phyloP scores from a whole-genome alignment of 2,113 vertebrate genomes.

The Dissostichus mawsoni region DNA sequence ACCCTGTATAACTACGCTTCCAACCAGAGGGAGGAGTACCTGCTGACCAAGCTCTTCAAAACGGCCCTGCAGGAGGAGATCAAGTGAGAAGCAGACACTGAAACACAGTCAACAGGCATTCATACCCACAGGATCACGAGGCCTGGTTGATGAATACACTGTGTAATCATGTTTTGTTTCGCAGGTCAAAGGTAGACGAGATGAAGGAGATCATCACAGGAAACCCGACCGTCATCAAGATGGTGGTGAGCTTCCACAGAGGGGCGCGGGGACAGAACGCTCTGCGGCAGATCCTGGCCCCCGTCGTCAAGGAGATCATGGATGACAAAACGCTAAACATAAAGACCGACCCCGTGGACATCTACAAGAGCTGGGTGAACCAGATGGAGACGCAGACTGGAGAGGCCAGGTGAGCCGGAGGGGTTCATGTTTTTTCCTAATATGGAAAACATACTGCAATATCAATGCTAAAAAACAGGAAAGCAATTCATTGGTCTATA shows the following conservation, averaged over 20 bases:
- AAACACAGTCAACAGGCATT: not conserved
- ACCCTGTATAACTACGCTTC: conserved; percentile 98
- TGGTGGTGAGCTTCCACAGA: conserved; percentile 99
- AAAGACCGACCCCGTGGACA: conserved; percentile 97
- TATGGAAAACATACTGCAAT: no score
- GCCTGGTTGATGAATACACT: not conserved
- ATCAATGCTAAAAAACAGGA: no score
- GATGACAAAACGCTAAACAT: conserved; percentile 97
- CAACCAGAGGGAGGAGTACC: conserved; percentile 97
- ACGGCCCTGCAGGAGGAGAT: conserved; percentile 97
- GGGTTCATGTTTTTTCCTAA: no score
- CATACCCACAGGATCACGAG: not conserved
- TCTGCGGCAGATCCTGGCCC: conserved; percentile 93
- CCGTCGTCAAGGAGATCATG: conserved; percentile 97
- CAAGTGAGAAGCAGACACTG: conserved; percentile 84
- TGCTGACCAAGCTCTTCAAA: conserved; percentile 95
- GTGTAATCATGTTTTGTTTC: not conserved
- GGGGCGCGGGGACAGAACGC: conserved; percentile 96
- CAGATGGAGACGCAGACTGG: conserved; percentile 99
- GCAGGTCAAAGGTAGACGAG: conserved; percentile 97
- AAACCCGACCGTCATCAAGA: conserved; percentile 98
- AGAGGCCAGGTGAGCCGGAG: conserved; percentile 90
- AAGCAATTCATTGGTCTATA: no score
- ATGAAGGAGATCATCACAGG: conserved; percentile 98
- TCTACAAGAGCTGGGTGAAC: conserved; percentile 99